phyloP scores from a whole-genome alignment of 2,888 invertebrate genomes.

The Nasonia oneida region DNA sequence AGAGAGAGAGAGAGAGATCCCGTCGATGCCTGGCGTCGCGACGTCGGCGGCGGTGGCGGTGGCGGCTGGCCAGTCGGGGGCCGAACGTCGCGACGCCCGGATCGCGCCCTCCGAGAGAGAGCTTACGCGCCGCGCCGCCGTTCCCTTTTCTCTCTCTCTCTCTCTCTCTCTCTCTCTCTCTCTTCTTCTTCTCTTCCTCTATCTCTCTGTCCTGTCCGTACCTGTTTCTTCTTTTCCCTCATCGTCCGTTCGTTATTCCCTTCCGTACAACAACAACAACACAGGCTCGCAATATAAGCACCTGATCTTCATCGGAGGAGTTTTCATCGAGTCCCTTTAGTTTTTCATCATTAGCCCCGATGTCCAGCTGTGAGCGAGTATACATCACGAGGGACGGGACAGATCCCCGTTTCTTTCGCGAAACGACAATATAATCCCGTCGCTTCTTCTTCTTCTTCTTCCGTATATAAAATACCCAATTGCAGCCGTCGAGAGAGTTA shows the following conservation, averaged over 20 bases:
- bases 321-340: no score
- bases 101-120: constrained; percentile 49
- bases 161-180: neutral
- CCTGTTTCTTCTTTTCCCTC: neutral
- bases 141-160: constrained; percentile 27
- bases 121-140: constrained; percentile 21
- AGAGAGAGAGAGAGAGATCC: neutral
- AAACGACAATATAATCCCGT: neutral
- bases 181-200: neutral
- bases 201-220: neutral
- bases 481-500: neutral
- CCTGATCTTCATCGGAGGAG: no score
- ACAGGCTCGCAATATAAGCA: no score
- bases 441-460: neutral
- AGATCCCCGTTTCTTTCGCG: neutral
- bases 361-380: neutral
- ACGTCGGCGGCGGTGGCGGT: neutral
- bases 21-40: constrained; percentile 36
- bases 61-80: constrained; percentile 53
- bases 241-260: neutral
- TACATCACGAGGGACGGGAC: neutral
- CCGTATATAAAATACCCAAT: neutral
- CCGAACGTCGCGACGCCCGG: constrained; percentile 59
- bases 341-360: neutral
- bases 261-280: neutral